Conservation (phyloP, 64 coral and sea anemone species). For the Actinia tenebrosa region DNA sequence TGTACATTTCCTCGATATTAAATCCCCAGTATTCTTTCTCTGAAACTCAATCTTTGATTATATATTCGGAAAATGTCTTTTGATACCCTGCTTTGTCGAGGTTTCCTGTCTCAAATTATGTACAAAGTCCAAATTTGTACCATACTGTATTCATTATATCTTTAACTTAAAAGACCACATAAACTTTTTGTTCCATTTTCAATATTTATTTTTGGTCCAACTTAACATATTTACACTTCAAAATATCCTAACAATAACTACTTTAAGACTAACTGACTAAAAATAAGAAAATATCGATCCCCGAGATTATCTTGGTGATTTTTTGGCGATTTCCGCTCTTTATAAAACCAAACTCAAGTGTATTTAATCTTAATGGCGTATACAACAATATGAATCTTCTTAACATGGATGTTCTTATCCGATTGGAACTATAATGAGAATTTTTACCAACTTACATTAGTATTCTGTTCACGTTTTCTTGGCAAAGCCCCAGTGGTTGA, state of each 20-base stretch:
- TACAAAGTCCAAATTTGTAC: too few relatives aligned
- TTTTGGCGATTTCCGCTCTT: neutral
- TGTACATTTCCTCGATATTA: neutral
- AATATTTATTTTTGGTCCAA: neutral
- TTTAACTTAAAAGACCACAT: neutral
- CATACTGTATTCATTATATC: too few relatives aligned
- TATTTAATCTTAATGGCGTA: neutral
- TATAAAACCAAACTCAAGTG: neutral
- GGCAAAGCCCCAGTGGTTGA: neutral
- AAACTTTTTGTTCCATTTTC: neutral
- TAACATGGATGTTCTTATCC: neutral
- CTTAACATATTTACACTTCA: neutral
- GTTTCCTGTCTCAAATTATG: too few relatives aligned
- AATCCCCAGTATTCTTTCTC: too few relatives aligned
- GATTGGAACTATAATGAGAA: neutral
- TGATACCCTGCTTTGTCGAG: too few relatives aligned
- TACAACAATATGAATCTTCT: neutral
- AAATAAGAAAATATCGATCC: too few relatives aligned
- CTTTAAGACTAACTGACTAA: neutral
- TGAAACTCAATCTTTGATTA: too few relatives aligned
- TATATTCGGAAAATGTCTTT: neutral
- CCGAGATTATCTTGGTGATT: neutral
- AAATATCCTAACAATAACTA: neutral
- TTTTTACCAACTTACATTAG: neutral
- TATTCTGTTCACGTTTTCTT: neutral